Base-by-base conservation (phyloP, 1,140 invertebrate genomes). In the Brachionus calyciflorus region DNA sequence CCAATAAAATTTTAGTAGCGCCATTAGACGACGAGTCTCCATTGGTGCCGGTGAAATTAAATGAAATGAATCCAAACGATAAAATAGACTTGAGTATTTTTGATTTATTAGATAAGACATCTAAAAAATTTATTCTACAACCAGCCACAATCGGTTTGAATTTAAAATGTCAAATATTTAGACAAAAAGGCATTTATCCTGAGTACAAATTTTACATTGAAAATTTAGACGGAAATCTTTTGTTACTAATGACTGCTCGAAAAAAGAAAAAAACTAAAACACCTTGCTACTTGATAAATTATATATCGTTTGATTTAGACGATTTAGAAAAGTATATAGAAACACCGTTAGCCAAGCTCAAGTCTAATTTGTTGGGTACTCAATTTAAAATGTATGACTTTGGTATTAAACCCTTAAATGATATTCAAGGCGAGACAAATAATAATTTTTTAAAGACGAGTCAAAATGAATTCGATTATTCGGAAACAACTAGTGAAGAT, bases 251-350 rank as follows among this genome's bases (percentile, higher is more conserved):
- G 69, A 51, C 44, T 21, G 69, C 69, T 17, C 24, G 69, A 12
- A 73, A 73, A 26, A 73, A 73, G 40, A 73, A 73, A 24, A 73
- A 73, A n/a, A 17, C 46, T 21, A 73, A 73, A 55, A 73, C 69
- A 19, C 28, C 3, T 21, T 73, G 69, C 41, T 73, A 73, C 6
- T 40, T 51, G 6, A 37, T 73, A 2, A 73, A 73, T 73, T 73
- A 73, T 26, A 73, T 73, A 49, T 51, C 69, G 33, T 73, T 51
- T 41, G 69, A 73, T 73, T 37, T 73, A 30, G 51, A 73, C 19
- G 51, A 73, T 41, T 40, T 55, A 51, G 51, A 55, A 37, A 73
- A 73, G 37, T 73, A 51, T 30, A 73, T 51, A 10, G 69, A 73
- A 19, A 73, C 69, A 19, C 69, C 69, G n/a, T 14, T 73, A 49